Conservation (phyloP, 2,113 vertebrate genomes). For the Bostrychus sinensis region DNA sequence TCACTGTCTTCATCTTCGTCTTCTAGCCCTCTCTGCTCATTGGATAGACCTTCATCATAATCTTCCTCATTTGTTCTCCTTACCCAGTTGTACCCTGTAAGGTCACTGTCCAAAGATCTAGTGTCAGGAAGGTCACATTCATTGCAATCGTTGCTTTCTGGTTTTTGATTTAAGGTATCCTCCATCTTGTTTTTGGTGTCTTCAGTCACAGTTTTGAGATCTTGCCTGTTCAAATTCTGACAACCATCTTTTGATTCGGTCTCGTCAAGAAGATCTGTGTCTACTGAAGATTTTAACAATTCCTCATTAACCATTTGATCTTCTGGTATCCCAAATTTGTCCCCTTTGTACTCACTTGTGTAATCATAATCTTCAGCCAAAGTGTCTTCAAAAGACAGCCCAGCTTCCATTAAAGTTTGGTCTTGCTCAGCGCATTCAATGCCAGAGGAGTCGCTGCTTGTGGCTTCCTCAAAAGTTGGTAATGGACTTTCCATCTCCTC, state of each 20-base stretch:
- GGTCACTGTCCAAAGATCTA: slow-evolving; percentile 31
- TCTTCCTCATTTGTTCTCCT: slow-evolving; percentile 37
- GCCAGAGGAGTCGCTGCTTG: slow-evolving; percentile 19
- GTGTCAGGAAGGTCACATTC: slow-evolving; percentile 16
- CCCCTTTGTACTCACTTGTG: background rate
- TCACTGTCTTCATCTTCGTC: slow-evolving; percentile 3
- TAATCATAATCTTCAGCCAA: background rate
- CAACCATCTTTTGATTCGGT: background rate
- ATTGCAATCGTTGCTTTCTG: slow-evolving; percentile 2
- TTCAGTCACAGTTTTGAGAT: background rate
- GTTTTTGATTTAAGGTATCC: slow-evolving; percentile 1
- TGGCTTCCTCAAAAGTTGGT: slow-evolving; percentile 14
- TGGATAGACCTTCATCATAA: background rate
- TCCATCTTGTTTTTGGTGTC: slow-evolving; percentile 7
- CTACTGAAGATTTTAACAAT: background rate
- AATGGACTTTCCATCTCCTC: slow-evolving; percentile 13
- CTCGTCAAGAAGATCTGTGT: background rate
- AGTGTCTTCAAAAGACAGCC: background rate
- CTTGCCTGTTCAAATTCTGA: background rate
- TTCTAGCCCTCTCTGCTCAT: background rate
- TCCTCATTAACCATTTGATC: background rate
- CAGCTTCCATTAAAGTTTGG: slow-evolving; percentile 19
- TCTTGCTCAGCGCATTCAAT: slow-evolving; percentile 22
- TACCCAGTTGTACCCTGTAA: slow-evolving; percentile 33
- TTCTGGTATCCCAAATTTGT: background rate